Conservation (phyloP, 2,888 invertebrate species). For the Dolichomitus sp. region DNA sequence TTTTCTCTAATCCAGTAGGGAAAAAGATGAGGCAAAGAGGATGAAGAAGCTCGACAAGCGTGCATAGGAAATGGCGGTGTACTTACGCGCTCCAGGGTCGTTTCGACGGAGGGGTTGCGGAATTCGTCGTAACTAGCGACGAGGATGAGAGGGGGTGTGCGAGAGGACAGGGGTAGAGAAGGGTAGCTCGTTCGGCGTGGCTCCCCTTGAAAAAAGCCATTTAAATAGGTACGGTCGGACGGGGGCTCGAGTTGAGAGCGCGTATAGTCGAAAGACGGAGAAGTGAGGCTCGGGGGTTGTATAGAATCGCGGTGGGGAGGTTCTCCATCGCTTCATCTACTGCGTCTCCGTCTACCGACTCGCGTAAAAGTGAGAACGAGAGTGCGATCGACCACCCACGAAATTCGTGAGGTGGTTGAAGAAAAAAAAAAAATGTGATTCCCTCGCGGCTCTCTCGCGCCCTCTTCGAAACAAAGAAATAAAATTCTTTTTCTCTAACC, state of each 20-base stretch:
- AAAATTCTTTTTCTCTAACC: constrained; percentile 58
- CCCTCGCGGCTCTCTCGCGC: constrained; percentile 57
- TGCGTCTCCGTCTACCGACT: constrained; percentile 35
- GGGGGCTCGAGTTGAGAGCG: constrained; percentile 76
- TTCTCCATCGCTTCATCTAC: constrained; percentile 81
- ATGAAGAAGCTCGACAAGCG: constrained; percentile 47
- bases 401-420: constrained; percentile 63
- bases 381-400: constrained; percentile 67
- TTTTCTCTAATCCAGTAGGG: constrained; percentile 1
- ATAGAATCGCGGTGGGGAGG: constrained; percentile 72
- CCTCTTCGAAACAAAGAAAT: constrained; percentile 68
- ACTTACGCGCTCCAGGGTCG: constrained; percentile 72
- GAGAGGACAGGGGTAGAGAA: constrained; percentile 67
- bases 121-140: constrained; percentile 81
- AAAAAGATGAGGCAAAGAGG: constrained; percentile 36
- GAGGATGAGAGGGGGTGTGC: constrained; percentile 58
- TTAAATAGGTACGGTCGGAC: constrained; percentile 83
- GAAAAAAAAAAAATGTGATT: constrained; percentile 48
- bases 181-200: constrained; percentile 75
- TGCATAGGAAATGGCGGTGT: constrained; percentile 77
- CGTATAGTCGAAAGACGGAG: constrained; percentile 50
- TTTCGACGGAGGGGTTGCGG: constrained; percentile 77
- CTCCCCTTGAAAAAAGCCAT: constrained; percentile 84
- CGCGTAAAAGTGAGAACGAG: constrained; percentile 47
- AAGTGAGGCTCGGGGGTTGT: constrained; percentile 13